Evolutionary conservation across 2,113 vertebrate species (phyloP), one percentile per base, ranked within the genome.

Genomic region (Vulpes ferrilata): DNA sequence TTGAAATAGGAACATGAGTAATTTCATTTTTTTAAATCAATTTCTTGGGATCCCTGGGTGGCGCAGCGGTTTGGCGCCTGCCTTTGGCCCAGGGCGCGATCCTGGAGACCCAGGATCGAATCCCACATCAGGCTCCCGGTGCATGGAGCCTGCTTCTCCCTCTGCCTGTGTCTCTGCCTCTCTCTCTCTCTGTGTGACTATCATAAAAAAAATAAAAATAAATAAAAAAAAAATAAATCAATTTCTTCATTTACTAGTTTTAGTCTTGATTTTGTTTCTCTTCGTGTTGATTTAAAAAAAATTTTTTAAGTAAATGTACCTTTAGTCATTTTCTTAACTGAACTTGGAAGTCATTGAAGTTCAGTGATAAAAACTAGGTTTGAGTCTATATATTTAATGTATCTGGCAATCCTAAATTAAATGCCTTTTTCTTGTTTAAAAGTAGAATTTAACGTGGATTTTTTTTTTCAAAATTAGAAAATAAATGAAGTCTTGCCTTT

Each of bases 381-480:
- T 89, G 30, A 71, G 32, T 32, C n/a, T 25, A 69, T 60, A 55
- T 64, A 4, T 5, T 0, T 64, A 67, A 48, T 43, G 38, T 65
- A 38, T 53, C 19, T 91, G 30, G 71, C 51, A 51, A 25, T 71
- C 17, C 93, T 71, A 86, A 20, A 82, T 95, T 71, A 86, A 20
- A 82, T 80, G 30, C n/a, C 11, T 12, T 55, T 78, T 43, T 90
- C 19, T 81, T 95, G 7, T 93, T 92, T 57, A 76, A 81, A 93
- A 76, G 32, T 78, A 59, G 60, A 79, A 55, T 94, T 95, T 87
- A 93, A 91, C 27, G 55, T 81, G 25, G 27, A 2, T 48, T 79
- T 92, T 43, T 43, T 43, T 81, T 97, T 62, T 27, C 51, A 82
- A 92, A 81, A 65, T 69, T 48, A 79, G 60, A 80, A 89, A 96